These are phyloP conservation scores for Cryptoblepharus egeriae DNA, from an alignment of 2,797 vertebrate genomes.

Conservation along the genomic window DNA sequence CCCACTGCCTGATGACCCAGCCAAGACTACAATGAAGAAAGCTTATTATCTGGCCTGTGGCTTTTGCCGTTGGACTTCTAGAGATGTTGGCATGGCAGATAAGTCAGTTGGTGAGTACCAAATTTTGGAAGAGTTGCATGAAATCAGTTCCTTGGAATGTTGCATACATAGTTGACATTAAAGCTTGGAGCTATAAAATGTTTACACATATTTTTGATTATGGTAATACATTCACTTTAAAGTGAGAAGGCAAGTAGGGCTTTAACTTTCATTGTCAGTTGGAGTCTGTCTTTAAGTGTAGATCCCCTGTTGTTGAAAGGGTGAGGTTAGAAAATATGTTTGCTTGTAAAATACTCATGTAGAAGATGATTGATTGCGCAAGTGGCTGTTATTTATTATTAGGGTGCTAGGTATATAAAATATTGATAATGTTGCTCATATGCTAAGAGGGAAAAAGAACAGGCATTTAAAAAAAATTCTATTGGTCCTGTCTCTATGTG, in stretches of 20 bases:
- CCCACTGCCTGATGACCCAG: conserved; percentile 93
- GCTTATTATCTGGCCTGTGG: conserved; percentile 97
- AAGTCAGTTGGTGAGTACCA: conserved; percentile 92
- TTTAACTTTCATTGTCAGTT: neutral
- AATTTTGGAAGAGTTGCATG: neutral
- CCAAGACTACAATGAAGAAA: conserved; percentile 98
- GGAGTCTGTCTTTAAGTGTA: neutral
- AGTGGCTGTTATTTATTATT: neutral
- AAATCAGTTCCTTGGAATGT: accelerated
- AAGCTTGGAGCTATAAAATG: too few species aligned
- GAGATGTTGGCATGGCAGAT: conserved; percentile 98
- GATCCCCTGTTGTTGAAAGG: neutral
- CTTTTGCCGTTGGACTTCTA: conserved; percentile 98
- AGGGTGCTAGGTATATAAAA: neutral
- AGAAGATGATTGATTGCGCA: neutral
- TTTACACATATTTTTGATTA: neutral
- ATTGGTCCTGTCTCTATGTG: too few species aligned
- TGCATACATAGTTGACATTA: accelerated
- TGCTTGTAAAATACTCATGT: neutral
- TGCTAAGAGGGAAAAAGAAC: neutral
- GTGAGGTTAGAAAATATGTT: neutral
- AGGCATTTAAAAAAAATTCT: neutral
- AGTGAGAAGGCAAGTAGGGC: neutral
- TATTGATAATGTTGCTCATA: neutral
- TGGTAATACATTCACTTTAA: neutral